These are phyloP conservation scores for Gallinago solitaria DNA, from an alignment of 2,797 vertebrate genomes.

Conservation along the genomic window DNA sequence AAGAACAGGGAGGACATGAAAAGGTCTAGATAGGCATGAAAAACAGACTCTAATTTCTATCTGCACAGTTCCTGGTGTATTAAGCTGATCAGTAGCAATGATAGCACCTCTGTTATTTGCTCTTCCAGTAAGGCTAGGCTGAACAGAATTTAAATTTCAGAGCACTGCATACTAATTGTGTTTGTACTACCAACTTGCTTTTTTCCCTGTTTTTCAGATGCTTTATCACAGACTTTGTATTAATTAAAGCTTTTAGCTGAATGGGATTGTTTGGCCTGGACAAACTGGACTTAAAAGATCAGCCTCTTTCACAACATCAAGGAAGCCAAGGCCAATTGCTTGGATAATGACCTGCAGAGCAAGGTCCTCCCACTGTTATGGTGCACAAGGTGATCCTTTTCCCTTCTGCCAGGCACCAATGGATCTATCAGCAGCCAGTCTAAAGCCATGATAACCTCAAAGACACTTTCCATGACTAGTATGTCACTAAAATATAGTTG, in stretches of 20 bases:
- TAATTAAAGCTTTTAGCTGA: slow-evolving; percentile 9
- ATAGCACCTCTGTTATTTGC: slow-evolving; percentile 51
- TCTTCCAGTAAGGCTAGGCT: slow-evolving; percentile 17
- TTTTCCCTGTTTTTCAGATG: background rate
- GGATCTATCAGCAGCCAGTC: background rate
- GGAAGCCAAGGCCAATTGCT: background rate
- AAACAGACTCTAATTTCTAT: slow-evolving; percentile 6
- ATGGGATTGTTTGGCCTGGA: background rate
- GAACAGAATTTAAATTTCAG: slow-evolving; percentile 46
- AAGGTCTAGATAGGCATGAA: slow-evolving; percentile 9
- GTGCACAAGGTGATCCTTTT: background rate
- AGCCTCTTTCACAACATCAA: background rate
- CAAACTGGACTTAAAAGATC: background rate
- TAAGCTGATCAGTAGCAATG: slow-evolving; percentile 39
- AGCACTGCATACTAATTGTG: slow-evolving; percentile 19
- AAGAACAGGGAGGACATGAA: background rate
- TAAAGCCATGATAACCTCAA: background rate
- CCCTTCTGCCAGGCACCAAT: background rate
- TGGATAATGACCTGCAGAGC: background rate
- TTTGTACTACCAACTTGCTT: slow-evolving; percentile 14
- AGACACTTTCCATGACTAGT: background rate
- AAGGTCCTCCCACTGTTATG: background rate
- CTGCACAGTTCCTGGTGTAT: slow-evolving; percentile 33
- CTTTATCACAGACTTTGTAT: background rate
- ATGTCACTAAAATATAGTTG: background rate